Percentiles rank a stretch among this genome's conserved stretches.
These are phyloP conservation scores for Isaurus tuberculatus DNA, from an alignment of 92 coral and sea anemone genomes.

Conservation along the genomic window DNA sequence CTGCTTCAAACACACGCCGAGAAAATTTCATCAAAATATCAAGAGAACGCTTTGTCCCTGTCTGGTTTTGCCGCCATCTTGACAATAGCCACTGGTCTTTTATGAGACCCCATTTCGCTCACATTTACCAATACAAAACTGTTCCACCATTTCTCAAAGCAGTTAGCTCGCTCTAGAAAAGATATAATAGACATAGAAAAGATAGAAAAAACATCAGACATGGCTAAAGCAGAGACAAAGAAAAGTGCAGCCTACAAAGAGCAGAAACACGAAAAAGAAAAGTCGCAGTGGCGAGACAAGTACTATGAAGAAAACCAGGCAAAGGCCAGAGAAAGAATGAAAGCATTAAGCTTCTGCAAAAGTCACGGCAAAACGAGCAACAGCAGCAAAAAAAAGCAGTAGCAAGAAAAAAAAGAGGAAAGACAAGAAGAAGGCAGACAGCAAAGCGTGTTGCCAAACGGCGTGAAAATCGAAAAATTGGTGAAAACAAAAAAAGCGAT, in stretches of 20 bases:
- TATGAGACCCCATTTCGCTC: background rate
- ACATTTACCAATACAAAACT: background rate
- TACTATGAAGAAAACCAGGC: constrained; percentile 1
- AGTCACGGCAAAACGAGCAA: constrained; percentile 10
- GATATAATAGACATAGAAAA: constrained; percentile 9
- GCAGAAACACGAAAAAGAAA: constrained; percentile 19
- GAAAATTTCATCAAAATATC: constrained; percentile 1
- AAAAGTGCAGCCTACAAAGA: constrained; percentile 23
- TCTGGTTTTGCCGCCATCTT: background rate
- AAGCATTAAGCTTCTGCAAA: constrained; percentile 4
- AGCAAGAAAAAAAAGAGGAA: background rate
- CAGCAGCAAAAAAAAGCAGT: constrained; percentile 8
- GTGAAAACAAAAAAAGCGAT: background rate
- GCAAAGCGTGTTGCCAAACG: constrained; percentile 11
- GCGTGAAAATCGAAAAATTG: background rate
- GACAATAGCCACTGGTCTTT: background rate
- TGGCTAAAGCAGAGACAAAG: constrained; percentile 18
- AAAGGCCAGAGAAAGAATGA: constrained; percentile 15
- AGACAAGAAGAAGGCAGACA: constrained; percentile 18
- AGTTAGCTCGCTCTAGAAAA: background rate
- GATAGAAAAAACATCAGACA: constrained; percentile 19
- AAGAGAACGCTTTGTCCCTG: constrained; percentile 18
- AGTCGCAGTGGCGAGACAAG: constrained; percentile 11
- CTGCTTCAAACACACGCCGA: background rate
- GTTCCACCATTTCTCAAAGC: constrained; percentile 9